Evolutionary conservation across 2,113 vertebrate genomes (phyloP).

Genomic region (Anthoscopus minutus): DNA sequence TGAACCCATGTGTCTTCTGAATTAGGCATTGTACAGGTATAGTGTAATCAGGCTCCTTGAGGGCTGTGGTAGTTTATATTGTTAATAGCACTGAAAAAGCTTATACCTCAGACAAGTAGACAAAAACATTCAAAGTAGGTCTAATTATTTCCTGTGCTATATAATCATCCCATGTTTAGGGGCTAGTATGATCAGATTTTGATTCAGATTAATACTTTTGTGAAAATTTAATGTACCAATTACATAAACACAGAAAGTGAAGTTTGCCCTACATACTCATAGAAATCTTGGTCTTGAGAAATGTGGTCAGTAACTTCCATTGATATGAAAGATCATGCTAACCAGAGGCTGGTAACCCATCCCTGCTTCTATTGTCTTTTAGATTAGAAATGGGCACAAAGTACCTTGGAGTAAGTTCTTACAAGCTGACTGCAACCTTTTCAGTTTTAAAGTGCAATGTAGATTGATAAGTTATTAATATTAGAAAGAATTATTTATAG

Average conservation of each 20-base stretch:
- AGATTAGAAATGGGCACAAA: background rate
- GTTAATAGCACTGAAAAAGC: background rate
- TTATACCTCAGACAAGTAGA: background rate
- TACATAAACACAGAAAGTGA: background rate
- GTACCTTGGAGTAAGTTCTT: background rate
- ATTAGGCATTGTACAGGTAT: background rate
- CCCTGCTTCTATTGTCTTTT: background rate
- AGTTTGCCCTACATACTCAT: background rate
- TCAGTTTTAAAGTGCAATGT: background rate
- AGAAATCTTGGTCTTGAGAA: background rate
- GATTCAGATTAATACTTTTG: background rate
- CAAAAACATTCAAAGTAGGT: background rate
- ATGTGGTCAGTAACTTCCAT: background rate
- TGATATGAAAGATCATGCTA: background rate
- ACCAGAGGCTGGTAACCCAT: background rate
- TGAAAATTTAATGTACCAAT: background rate
- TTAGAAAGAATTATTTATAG: slow-evolving; percentile 18
- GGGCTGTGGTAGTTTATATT: background rate
- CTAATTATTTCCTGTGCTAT: background rate
- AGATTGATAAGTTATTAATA: background rate
- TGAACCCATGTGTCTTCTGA: background rate
- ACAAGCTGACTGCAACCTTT: background rate
- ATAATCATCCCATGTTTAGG: background rate
- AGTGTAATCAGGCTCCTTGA: background rate
- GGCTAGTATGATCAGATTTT: background rate